phyloP scores from a whole-genome alignment of 2,888 invertebrate genomes.

The Trachelus iudaicus region DNA sequence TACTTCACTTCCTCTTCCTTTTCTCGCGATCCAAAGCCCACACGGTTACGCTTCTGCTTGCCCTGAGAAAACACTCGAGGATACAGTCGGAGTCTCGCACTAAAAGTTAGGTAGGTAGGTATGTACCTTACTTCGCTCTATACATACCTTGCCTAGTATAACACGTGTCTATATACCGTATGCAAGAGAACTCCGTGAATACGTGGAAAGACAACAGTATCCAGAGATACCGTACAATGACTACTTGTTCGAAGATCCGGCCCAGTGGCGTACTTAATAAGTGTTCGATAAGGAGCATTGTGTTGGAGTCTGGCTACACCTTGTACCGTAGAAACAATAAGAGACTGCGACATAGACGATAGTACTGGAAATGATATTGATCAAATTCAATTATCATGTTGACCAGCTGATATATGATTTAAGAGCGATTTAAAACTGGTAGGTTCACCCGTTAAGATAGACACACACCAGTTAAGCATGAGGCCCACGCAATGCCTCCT shows the following conservation, averaged over 20 bases:
- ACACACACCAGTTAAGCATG: not conserved
- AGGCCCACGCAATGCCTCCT: constrained; percentile 36
- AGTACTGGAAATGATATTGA: not conserved
- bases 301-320: not conserved
- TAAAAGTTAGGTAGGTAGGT: not conserved
- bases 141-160: not conserved
- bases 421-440: not conserved
- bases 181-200: not conserved
- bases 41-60: not conserved
- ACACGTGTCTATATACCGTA: not conserved
- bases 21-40: not conserved
- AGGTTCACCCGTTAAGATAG: not conserved
- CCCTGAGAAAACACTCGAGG: constrained; percentile 5
- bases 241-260: not conserved
- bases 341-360: not conserved
- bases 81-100: not conserved
- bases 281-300: not conserved
- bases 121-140: not conserved
- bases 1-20: constrained; percentile 4
- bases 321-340: not conserved
- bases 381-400: not conserved
- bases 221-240: not conserved
- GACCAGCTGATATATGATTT: not conserved
- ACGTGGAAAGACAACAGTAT: not conserved
- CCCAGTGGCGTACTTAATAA: not conserved